These are phyloP conservation scores for Vespertilio murinus DNA, from an alignment of 2,797 vertebrate genomes.

Conservation along the genomic window DNA sequence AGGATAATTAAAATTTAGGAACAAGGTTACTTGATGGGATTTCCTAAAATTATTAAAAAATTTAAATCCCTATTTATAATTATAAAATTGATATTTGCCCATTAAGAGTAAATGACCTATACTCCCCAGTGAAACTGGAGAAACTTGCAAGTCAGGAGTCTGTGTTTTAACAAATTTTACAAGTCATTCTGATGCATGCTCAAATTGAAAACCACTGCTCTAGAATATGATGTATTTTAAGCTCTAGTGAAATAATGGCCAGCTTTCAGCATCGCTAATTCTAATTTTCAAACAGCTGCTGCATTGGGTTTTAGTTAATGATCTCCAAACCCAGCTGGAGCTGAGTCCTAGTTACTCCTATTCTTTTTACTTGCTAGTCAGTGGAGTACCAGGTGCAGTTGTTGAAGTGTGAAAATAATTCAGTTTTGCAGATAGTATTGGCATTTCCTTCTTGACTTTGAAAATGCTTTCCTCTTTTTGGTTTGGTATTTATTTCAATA, in stretches of 20 bases:
- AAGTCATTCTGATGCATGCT: neutral
- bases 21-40: neutral
- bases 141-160: neutral
- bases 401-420: conserved; percentile 75
- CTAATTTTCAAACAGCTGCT: conserved; percentile 79
- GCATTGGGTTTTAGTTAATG: conserved; percentile 77
- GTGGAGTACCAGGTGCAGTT: conserved; percentile 68
- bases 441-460: conserved; percentile 66
- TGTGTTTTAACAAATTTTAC: neutral
- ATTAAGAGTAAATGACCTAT: neutral
- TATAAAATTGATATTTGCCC: neutral
- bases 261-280: conserved; percentile 72
- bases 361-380: conserved; percentile 62
- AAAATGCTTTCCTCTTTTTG: conserved; percentile 67
- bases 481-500: conserved; percentile 54
- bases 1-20: conserved; percentile 35
- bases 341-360: conserved; percentile 64
- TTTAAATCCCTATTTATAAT: conserved; percentile 15
- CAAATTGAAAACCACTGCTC: neutral
- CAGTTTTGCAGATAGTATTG: conserved; percentile 62
- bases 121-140: neutral
- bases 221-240: conserved; percentile 53
- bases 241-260: conserved; percentile 67
- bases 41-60: neutral
- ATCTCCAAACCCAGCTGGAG: conserved; percentile 75